Evolutionary conservation across 2,888 invertebrate genomes (phyloP), one percentile per base, ranked within the genome.

Genomic region (Chrysomela aeneicollis): DNA sequence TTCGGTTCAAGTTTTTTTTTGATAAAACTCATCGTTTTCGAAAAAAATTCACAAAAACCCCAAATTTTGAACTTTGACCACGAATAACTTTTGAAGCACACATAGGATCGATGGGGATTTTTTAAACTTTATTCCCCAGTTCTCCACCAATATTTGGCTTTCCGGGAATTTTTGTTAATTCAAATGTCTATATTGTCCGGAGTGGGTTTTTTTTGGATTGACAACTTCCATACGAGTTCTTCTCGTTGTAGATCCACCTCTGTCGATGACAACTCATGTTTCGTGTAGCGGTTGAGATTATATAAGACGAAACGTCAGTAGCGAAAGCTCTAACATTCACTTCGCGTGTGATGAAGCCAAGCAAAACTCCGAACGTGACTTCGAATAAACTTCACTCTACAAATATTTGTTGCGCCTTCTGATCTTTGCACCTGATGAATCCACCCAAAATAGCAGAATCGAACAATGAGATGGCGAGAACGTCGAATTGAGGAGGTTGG

Each of bases 361-460:
- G 79, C 80, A 79, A 79, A 81, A 81, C 80, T 78, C 73, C 68
- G 79, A 79, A 81, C 82, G 81, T 82, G 82, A 81, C 81, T 80
- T 75, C 74, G 81, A 81, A 81, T 82, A 80, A 80, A 79, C 79
- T 79, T 76, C 68, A 74, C 75, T 81, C 78, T 73, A 77, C 79
- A 81, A 81, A 81, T 81, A 81, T 81, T 81, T 80, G 80, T 80
- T 80, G 78, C 79, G 78, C 79, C 78, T 80, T 79, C 76, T 76
- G 77, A 79, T 79, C 77, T 76, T 79, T 79, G 79, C 79, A 81
- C 81, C 81, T 81, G 81, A 64, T 77, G 77, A 76, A 76, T 75
- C 71, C 74, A 68, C 66, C 67, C 69, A 72, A 71, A 64, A 60
- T 60, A 52, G 46, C 47, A 19, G 47, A 15, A 57, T 21, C 22